Evolutionary conservation across 64 coral and sea anemone genomes (phyloP).

Genomic region (Actinia tenebrosa): DNA sequence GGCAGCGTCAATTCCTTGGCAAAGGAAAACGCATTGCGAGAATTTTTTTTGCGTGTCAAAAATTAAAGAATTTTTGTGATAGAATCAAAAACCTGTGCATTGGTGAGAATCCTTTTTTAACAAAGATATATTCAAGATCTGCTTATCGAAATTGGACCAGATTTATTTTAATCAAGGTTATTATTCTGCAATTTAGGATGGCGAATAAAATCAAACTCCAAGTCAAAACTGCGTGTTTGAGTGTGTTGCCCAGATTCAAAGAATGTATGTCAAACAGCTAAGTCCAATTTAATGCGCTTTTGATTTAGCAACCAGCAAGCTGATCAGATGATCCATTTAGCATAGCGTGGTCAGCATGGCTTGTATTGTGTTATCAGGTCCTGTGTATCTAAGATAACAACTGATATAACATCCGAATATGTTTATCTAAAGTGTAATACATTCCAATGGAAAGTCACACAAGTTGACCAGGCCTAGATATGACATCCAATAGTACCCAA

Average conservation of each 20-base stretch:
- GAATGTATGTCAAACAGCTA: background rate
- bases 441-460: background rate
- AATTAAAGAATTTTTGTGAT: too few species aligned
- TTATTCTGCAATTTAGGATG: background rate
- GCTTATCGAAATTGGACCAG: too few species aligned
- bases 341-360: background rate
- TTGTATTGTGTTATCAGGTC: slow-evolving; percentile 7
- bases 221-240: too few species aligned
- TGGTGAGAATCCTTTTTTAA: too few species aligned
- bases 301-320: background rate
- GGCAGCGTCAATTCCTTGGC: too few species aligned
- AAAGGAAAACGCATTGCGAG: too few species aligned
- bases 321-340: slow-evolving; percentile 17
- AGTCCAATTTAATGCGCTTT: slow-evolving; percentile 14
- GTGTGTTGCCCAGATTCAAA: background rate
- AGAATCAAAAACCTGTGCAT: too few species aligned
- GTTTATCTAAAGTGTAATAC: background rate
- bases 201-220: background rate
- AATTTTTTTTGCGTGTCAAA: too few species aligned
- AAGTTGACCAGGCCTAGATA: background rate
- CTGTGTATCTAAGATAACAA: slow-evolving; percentile 8
- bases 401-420: slow-evolving; percentile 7
- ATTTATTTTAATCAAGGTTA: too few species aligned
- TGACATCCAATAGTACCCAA: background rate
- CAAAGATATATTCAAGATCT: too few species aligned